phyloP scores from a whole-genome alignment of 2,797 vertebrate genomes.

The Sebastes minor region DNA sequence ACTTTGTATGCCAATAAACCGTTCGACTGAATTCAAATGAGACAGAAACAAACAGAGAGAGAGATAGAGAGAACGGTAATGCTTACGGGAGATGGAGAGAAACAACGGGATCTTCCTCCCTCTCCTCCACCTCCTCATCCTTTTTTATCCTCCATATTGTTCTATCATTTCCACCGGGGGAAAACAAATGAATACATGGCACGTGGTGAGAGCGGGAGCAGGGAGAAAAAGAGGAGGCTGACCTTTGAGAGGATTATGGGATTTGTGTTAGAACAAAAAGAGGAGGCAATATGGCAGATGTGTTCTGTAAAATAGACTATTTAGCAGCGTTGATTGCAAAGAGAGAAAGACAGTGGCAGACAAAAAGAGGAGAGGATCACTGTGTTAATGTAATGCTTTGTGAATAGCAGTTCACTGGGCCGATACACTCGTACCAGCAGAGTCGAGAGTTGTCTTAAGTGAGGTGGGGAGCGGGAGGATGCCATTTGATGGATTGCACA shows the following conservation, averaged over 20 bases:
- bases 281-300: slow-evolving; percentile 64
- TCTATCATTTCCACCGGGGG: slow-evolving; percentile 45
- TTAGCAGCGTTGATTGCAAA: slow-evolving; percentile 42
- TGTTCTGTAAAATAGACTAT: slow-evolving; percentile 58
- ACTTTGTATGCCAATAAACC: slow-evolving; percentile 34
- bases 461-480: neutral
- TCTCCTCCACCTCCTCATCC: slow-evolving; percentile 38
- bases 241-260: slow-evolving; percentile 77
- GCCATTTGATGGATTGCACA: neutral
- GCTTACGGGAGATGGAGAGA: slow-evolving; percentile 37
- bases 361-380: slow-evolving; percentile 20
- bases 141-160: slow-evolving; percentile 52
- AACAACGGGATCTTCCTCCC: slow-evolving; percentile 44
- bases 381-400: slow-evolving; percentile 26
- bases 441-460: neutral
- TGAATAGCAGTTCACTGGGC: neutral
- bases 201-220: slow-evolving; percentile 32
- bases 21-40: slow-evolving; percentile 43
- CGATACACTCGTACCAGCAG: neutral
- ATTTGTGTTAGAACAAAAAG: slow-evolving; percentile 72
- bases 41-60: slow-evolving; percentile 13
- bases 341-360: slow-evolving; percentile 21
- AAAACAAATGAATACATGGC: slow-evolving; percentile 43
- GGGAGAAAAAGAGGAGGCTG: slow-evolving; percentile 48
- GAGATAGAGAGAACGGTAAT: neutral